phyloP scores from a whole-genome alignment of 2,797 vertebrate genomes.

The Manis pentadactyla region DNA sequence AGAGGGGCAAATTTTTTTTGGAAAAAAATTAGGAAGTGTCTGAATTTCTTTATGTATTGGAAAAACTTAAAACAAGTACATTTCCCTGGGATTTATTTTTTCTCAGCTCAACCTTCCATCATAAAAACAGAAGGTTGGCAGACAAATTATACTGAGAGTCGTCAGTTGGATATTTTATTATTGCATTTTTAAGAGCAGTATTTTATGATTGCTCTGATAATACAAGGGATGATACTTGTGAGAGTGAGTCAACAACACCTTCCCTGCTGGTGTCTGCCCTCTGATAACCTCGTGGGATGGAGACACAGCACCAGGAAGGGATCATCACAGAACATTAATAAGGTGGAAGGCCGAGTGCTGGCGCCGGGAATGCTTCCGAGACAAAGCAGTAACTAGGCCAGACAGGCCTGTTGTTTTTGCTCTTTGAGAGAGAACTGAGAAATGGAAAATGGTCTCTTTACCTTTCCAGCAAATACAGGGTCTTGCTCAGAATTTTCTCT shows the following conservation, averaged over 20 bases:
- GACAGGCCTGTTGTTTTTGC: background rate
- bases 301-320: background rate
- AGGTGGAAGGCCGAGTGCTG: background rate
- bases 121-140: background rate
- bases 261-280: background rate
- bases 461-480: background rate
- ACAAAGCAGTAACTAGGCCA: constrained; percentile 18
- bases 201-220: background rate
- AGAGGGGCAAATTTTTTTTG: background rate
- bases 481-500: background rate
- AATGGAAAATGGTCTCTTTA: background rate
- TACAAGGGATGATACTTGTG: background rate
- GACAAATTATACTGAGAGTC: background rate
- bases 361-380: background rate
- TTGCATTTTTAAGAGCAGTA: background rate
- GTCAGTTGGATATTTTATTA: background rate
- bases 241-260: background rate
- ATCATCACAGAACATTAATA: background rate
- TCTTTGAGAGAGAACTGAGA: background rate
- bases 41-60: background rate
- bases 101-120: background rate
- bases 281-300: background rate
- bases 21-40: background rate
- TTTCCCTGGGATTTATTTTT: background rate
- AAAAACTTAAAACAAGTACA: background rate